Evolutionary conservation across 2,113 vertebrate genomes (phyloP).

Genomic region (Bos taurus): ARS-UCD2.0 NC_037332.1:89152501-89153000

Average conservation of each 20-base stretch:
- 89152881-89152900: background rate
- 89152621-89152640: background rate
- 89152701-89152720: background rate
- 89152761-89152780: background rate
- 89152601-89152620: background rate
- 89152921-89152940: background rate
- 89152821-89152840: background rate
- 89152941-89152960: background rate
- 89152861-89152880: background rate
- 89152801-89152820: background rate
- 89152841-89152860: rapidly evolving
- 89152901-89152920: background rate
- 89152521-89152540: background rate
- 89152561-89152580: background rate
- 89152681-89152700: background rate
- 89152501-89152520: background rate
- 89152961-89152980: background rate
- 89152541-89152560: background rate
- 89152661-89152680: background rate
- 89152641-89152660: background rate
- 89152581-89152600: background rate
- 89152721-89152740: background rate
- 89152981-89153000: background rate
- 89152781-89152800: background rate
- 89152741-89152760: background rate